Evolutionary conservation across 2,888 invertebrate species (phyloP).

Genomic region (Drosophila peninsularis): DNA sequence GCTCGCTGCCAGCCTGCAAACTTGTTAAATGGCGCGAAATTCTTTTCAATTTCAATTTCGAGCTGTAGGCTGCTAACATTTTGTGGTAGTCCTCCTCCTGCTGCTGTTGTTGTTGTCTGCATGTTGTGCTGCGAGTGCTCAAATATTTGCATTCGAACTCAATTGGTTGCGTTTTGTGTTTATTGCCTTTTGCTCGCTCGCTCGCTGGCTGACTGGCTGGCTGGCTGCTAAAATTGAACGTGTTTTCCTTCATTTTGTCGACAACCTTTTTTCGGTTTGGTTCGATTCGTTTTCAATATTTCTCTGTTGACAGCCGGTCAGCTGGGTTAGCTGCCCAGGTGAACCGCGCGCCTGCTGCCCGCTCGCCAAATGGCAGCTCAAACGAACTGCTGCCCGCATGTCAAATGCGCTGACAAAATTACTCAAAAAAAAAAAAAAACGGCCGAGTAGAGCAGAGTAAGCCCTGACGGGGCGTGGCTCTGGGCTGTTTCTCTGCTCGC

Average conservation of each 20-base stretch:
- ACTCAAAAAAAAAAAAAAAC: slow-evolving; percentile 9
- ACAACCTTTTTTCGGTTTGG: not conserved
- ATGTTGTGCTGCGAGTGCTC: slow-evolving; percentile 38
- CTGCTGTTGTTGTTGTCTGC: slow-evolving; percentile 20
- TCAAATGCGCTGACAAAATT: slow-evolving; percentile 41
- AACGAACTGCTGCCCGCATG: slow-evolving; percentile 68
- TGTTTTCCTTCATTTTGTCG: slow-evolving; percentile 36
- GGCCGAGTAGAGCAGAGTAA: not conserved
- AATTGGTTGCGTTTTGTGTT: slow-evolving; percentile 79
- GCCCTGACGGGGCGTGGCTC: slow-evolving; percentile 14
- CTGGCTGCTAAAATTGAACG: slow-evolving; percentile 52
- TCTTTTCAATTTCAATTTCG: slow-evolving; percentile 66
- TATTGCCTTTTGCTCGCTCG: slow-evolving; percentile 64
- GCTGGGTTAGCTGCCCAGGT: slow-evolving; percentile 44
- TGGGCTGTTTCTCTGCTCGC: not conserved
- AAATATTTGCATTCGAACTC: slow-evolving; percentile 79
- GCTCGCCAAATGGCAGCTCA: slow-evolving; percentile 64
- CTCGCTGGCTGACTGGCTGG: not conserved
- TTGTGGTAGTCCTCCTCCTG: slow-evolving; percentile 14
- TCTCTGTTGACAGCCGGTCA: slow-evolving; percentile 41
- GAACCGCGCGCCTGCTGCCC: slow-evolving; percentile 14
- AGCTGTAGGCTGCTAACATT: slow-evolving; percentile 46
- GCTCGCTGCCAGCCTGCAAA: slow-evolving; percentile 37
- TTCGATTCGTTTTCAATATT: slow-evolving; percentile 42
- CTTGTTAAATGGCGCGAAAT: slow-evolving; percentile 66